phyloP scores from a whole-genome alignment of 2,888 invertebrate genomes.

The Xestobium rufovillosum region DNA sequence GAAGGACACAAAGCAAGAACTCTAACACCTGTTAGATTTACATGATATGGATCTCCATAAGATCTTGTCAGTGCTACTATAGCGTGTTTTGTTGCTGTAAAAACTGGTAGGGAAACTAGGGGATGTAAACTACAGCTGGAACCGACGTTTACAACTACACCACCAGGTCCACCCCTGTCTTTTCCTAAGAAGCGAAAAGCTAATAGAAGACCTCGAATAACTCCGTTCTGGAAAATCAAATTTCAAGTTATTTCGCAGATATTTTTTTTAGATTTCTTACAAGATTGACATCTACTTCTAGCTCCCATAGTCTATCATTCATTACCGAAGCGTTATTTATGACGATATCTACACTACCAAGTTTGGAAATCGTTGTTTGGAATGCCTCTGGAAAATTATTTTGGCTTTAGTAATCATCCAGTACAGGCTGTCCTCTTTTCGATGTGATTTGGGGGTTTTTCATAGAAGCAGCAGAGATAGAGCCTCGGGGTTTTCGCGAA shows the following conservation, averaged over 20 bases:
- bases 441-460: no score
- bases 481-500: no score
- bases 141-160: slow-evolving; percentile 69
- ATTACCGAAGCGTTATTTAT: slow-evolving; percentile 45
- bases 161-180: slow-evolving; percentile 68
- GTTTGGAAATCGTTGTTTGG: slow-evolving; percentile 62
- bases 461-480: no score
- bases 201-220: slow-evolving; percentile 65
- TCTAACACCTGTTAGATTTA: slow-evolving; percentile 61
- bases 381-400: slow-evolving; percentile 56
- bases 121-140: slow-evolving; percentile 63
- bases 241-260: slow-evolving; percentile 8
- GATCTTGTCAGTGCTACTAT: slow-evolving; percentile 66
- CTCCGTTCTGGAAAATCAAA: slow-evolving; percentile 55
- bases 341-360: slow-evolving; percentile 68
- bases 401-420: no score
- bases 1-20: slow-evolving; percentile 66
- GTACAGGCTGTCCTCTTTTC: neutral
- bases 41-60: slow-evolving; percentile 69
- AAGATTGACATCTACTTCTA: slow-evolving; percentile 57
- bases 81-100: slow-evolving; percentile 71
- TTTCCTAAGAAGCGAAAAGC: slow-evolving; percentile 69
- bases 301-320: slow-evolving; percentile 39
- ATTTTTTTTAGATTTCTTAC: slow-evolving; percentile 43
- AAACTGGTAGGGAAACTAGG: slow-evolving; percentile 66